These are phyloP conservation scores for Benthosema pterotum DNA, from an alignment of 2,797 vertebrate species.

Conservation along the genomic window DNA sequence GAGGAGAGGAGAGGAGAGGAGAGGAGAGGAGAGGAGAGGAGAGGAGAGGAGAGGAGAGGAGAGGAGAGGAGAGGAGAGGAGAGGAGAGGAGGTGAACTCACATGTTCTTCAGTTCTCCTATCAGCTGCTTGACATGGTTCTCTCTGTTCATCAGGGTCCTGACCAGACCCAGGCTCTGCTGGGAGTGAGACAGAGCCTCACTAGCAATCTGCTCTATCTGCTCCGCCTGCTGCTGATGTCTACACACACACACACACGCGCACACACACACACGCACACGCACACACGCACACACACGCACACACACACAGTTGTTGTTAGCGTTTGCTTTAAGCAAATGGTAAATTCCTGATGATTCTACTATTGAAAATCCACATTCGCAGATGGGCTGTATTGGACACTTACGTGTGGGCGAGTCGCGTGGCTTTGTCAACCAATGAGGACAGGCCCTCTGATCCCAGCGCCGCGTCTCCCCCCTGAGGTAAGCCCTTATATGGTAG, in stretches of 20 bases:
- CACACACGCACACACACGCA: no score
- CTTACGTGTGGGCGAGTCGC: constrained; percentile 79
- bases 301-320: no score
- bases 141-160: constrained; percentile 50
- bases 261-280: no score
- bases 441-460: constrained; percentile 61
- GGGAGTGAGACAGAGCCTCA: constrained; percentile 64
- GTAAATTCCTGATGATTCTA: no score
- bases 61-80: neutral
- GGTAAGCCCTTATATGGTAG: constrained; percentile 64
- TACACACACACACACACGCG: constrained; percentile 52
- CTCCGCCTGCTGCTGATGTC: constrained; percentile 78
- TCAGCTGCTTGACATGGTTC: constrained; percentile 73
- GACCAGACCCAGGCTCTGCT: constrained; percentile 75
- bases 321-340: no score
- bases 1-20: neutral
- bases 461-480: constrained; percentile 25
- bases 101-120: constrained; percentile 55
- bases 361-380: no score
- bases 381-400: constrained; percentile 1
- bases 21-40: neutral
- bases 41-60: neutral
- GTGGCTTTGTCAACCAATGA: constrained; percentile 80
- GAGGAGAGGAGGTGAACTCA: constrained; percentile 38
- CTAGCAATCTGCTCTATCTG: constrained; percentile 64